These are phyloP conservation scores for Chaetops frenatus DNA, from an alignment of 2,113 vertebrate genomes.

Conservation along the genomic window DNA sequence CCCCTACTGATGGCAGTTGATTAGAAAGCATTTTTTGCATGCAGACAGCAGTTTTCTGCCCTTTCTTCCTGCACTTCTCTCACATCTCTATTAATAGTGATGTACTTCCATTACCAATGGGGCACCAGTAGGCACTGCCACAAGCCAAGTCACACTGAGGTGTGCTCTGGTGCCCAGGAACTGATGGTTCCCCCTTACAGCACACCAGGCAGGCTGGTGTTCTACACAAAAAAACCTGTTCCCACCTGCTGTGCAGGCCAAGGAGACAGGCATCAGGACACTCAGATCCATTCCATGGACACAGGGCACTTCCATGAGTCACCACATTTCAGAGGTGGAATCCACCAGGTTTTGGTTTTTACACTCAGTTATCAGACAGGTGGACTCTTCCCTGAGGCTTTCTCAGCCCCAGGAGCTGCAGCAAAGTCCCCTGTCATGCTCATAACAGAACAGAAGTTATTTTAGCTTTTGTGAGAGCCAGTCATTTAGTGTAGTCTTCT, in stretches of 20 bases:
- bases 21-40: background rate
- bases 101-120: background rate
- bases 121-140: background rate
- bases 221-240: background rate
- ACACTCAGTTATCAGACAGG: background rate
- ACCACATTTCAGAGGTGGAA: background rate
- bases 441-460: background rate
- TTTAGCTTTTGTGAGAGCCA: background rate
- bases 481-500: background rate
- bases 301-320: background rate
- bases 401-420: background rate
- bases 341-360: background rate
- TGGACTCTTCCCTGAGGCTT: background rate
- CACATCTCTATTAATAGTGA: background rate
- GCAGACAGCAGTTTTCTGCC: background rate
- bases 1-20: background rate
- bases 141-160: background rate
- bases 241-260: background rate
- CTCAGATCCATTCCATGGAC: background rate
- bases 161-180: background rate
- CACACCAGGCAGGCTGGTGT: background rate
- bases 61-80: background rate
- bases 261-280: background rate
- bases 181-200: background rate
- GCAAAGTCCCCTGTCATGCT: background rate